Base-by-base conservation (phyloP, 2,888 invertebrate species). In the Zhuqinia jingwanae region DNA sequence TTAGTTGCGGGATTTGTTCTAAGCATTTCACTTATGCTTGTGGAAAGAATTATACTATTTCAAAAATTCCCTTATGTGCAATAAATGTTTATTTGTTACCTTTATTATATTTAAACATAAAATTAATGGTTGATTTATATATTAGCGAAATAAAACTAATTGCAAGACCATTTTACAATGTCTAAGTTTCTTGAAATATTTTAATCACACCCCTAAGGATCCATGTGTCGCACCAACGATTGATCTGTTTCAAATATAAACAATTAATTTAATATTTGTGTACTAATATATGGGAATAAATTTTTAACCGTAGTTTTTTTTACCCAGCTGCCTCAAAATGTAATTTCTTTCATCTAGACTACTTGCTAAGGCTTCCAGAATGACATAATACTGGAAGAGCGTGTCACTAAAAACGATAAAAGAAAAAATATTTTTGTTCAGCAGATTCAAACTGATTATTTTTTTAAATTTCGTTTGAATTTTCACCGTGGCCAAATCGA, bases 401-500 rank as follows among this genome's bases (percentile, higher is more conserved):
- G 90, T 90, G 53, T 90, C 90, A 27, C 85, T 86, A 36, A 3
- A 27, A 75, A 8, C 25, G 36, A 36, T 8, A 36, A 6, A 8
- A 6, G 8, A 36, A n/a, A n/a, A n/a, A n/a, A n/a, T n/a, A n/a
- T n/a, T n/a, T n/a, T n/a, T n/a, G n/a, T n/a, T n/a, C n/a, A n/a
- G n/a, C n/a, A n/a, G n/a, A n/a, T n/a, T n/a, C n/a, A n/a, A n/a
- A n/a, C n/a, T n/a, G n/a, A n/a, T n/a, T n/a, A n/a, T n/a, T n/a
- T n/a, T n/a, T n/a, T n/a, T n/a, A n/a, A n/a, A n/a, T n/a, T n/a
- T n/a, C n/a, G n/a, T n/a, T n/a, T n/a, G n/a, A n/a, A n/a, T n/a
- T n/a, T 63, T 70, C 22, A 86, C 60, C 90, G 63, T 27, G 90
- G 89, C 90, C 90, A 90, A 11, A 90, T 63, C 2, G 85, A 65